Conservation (phyloP, 2,888 invertebrate species). For the Hemistola chrysoprasaria region DNA sequence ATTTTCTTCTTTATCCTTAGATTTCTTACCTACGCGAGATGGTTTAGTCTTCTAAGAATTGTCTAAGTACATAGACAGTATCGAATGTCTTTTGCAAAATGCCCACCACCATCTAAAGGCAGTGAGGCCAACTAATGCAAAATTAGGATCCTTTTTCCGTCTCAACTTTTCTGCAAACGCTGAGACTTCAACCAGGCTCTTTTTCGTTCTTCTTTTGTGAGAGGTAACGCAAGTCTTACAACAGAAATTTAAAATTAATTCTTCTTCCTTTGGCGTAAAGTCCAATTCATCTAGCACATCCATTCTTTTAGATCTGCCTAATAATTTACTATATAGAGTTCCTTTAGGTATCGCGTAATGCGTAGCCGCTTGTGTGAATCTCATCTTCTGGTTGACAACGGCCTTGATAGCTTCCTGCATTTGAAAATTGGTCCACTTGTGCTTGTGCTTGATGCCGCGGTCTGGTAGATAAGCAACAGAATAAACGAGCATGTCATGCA, state of each 20-base stretch:
- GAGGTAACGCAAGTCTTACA: conserved; percentile 87
- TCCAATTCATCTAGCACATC: conserved; percentile 87
- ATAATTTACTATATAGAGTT: conserved; percentile 88
- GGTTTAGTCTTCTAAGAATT: no score
- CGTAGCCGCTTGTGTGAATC: conserved; percentile 88
- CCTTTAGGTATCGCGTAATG: conserved; percentile 89
- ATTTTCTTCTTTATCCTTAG: conserved; percentile 30
- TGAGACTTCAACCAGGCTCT: conserved; percentile 84
- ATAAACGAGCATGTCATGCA: conserved; percentile 22
- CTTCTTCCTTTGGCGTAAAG: conserved; percentile 83
- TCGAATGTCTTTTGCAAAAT: conserved; percentile 89
- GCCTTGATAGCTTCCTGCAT: conserved; percentile 89
- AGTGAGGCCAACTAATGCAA: conserved; percentile 86
- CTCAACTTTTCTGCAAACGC: conserved; percentile 85
- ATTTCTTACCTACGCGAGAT: conserved; percentile 35
- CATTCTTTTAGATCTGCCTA: no score
- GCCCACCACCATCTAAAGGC: conserved; percentile 93
- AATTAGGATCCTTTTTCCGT: conserved; percentile 81
- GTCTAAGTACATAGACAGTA: conserved; percentile 80
- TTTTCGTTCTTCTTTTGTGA: conserved; percentile 88
- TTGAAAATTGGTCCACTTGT: conserved; percentile 89
- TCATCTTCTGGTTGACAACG: conserved; percentile 87
- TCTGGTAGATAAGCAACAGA: conserved; percentile 61
- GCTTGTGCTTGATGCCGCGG: conserved; percentile 81
- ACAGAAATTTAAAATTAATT: conserved; percentile 86